Percentiles rank a stretch among this genome's conserved stretches.
Conservation (phyloP, 2,888 invertebrate species). For the Polyommatus iphigenia region DNA sequence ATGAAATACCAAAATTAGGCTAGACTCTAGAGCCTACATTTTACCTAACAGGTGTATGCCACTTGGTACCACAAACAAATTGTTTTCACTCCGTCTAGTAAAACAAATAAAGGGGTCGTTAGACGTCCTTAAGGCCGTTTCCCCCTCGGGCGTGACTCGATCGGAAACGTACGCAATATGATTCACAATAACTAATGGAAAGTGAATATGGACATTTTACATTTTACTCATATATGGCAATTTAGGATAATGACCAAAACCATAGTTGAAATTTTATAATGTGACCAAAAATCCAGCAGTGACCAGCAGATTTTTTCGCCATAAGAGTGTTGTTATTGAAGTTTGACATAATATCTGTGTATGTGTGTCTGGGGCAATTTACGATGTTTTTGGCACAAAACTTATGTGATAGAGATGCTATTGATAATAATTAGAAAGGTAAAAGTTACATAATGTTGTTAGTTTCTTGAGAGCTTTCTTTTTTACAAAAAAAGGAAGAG, state of each 20-base stretch:
- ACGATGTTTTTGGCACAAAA: too few relatives aligned
- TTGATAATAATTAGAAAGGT: too few relatives aligned
- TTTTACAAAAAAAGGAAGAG: not conserved
- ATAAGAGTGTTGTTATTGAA: not conserved
- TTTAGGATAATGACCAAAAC: not conserved
- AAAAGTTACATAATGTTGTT: too few relatives aligned
- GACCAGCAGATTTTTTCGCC: not conserved
- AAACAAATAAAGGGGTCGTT: constrained; percentile 44
- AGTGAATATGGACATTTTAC: constrained; percentile 10
- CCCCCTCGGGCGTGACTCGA: constrained; percentile 42
- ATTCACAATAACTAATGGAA: constrained; percentile 18
- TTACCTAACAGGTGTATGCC: not conserved
- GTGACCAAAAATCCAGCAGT: not conserved
- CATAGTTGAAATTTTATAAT: not conserved
- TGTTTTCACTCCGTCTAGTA: constrained; percentile 24
- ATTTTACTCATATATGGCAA: not conserved
- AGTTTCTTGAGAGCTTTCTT: too few relatives aligned
- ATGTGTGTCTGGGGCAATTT: not conserved
- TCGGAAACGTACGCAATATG: constrained; percentile 36
- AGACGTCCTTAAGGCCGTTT: constrained; percentile 47
- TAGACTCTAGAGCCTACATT: not conserved
- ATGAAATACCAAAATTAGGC: not conserved
- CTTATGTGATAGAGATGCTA: too few relatives aligned
- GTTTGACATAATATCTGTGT: not conserved
- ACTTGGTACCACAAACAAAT: not conserved